These are phyloP conservation scores for Ceratotherium simum DNA, from an alignment of 2,113 vertebrate genomes.

Conservation along the genomic window DNA sequence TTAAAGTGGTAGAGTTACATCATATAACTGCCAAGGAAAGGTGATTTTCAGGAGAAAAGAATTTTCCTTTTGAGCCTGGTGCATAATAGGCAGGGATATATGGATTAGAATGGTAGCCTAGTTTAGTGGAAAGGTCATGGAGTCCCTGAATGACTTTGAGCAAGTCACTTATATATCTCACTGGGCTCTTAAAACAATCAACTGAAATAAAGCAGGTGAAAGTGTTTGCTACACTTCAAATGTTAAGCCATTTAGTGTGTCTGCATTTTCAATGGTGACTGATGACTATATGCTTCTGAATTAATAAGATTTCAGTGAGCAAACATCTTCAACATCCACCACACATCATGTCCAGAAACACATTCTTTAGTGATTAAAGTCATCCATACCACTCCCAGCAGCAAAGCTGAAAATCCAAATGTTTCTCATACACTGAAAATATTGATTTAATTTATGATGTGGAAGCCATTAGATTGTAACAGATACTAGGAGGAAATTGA, in stretches of 20 bases:
- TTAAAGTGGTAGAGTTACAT: conserved; percentile 54
- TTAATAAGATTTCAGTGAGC: conserved; percentile 34
- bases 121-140: conserved; percentile 9
- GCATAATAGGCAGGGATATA: background rate
- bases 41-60: conserved; percentile 49
- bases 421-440: background rate
- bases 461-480: background rate
- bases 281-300: conserved; percentile 12
- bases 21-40: conserved; percentile 51
- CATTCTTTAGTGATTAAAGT: background rate
- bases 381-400: background rate
- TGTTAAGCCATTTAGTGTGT: conserved; percentile 26
- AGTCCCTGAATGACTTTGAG: background rate
- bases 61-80: conserved; percentile 26
- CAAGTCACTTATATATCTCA: background rate
- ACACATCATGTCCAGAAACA: background rate
- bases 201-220: background rate
- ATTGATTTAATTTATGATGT: background rate
- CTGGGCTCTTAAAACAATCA: background rate
- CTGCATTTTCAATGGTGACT: conserved; percentile 5
- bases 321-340: background rate
- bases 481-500: background rate
- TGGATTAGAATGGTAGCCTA: background rate
- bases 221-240: background rate
- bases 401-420: background rate